Percentiles rank a stretch among this genome's conserved stretches.
Conservation (phyloP, 2,888 invertebrate species). For the Vesta saturnalis region DNA sequence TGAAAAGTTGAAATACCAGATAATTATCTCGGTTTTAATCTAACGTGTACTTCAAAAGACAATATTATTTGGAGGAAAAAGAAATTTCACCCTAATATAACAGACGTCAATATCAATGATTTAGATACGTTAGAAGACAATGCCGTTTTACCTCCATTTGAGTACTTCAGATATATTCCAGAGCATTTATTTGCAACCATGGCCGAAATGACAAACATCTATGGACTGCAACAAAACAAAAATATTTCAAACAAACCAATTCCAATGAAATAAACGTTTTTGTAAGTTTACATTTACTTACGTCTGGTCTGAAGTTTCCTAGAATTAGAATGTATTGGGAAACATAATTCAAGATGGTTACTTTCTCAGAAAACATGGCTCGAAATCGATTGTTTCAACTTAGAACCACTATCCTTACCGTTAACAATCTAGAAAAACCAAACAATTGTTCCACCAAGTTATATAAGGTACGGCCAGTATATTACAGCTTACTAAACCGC, state of each 20-base stretch:
- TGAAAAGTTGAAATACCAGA: neutral
- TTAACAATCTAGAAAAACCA: no score
- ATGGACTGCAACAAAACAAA: neutral
- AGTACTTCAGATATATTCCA: neutral
- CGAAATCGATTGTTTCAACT: conserved; percentile 2
- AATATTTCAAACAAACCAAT: neutral
- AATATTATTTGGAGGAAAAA: conserved; percentile 9
- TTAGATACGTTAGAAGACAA: neutral
- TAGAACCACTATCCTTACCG: neutral
- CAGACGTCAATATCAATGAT: neutral
- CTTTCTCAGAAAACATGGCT: conserved; percentile 1
- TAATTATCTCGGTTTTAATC: neutral
- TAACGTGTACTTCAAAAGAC: conserved; percentile 15
- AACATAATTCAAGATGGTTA: neutral
- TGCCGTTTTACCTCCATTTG: neutral
- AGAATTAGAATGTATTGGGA: conserved; percentile 13
- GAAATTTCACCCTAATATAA: no score
- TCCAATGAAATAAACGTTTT: neutral
- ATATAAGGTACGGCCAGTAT: no score
- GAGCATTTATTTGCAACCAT: neutral
- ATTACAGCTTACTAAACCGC: neutral
- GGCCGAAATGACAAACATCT: neutral
- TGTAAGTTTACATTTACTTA: no score
- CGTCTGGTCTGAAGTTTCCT: neutral
- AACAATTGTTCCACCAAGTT: no score